Evolutionary conservation across 2,113 vertebrate species (phyloP).

Genomic region (Pluvianellus socialis): DNA sequence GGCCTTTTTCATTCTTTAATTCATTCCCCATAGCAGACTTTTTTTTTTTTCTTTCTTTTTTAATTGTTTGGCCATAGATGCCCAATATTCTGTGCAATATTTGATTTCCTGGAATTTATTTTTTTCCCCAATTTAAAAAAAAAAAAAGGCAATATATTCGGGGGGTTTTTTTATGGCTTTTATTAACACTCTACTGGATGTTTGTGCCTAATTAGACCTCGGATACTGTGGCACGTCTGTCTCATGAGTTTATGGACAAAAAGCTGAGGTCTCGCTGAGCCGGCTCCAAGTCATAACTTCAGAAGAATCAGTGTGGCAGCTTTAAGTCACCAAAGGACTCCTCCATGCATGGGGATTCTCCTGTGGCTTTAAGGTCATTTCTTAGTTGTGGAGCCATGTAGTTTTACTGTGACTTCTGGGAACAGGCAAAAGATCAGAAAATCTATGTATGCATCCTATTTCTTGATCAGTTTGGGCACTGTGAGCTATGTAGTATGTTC

Average conservation of each 20-base stretch:
- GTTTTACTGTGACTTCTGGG: background rate
- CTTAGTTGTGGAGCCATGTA: background rate
- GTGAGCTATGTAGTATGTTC: background rate
- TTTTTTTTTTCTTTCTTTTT: background rate
- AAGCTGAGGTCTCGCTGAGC: background rate
- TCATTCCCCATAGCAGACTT: background rate
- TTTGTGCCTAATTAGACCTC: background rate
- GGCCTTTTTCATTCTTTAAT: background rate
- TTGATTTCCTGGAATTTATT: background rate
- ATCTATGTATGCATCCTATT: background rate
- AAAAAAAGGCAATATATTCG: background rate
- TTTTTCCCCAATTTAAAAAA: background rate
- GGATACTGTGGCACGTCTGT: rapidly evolving
- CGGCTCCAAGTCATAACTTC: background rate
- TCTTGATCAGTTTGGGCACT: background rate
- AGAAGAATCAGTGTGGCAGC: background rate
- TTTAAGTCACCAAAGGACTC: background rate
- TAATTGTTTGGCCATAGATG: background rate
- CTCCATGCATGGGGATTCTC: background rate
- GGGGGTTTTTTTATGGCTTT: background rate
- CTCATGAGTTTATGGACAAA: background rate
- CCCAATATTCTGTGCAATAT: background rate
- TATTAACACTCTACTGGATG: background rate
- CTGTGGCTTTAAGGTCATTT: background rate
- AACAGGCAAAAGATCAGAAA: background rate